Conservation (phyloP, 2,113 vertebrate genomes). For the Mugil cephalus region DNA sequence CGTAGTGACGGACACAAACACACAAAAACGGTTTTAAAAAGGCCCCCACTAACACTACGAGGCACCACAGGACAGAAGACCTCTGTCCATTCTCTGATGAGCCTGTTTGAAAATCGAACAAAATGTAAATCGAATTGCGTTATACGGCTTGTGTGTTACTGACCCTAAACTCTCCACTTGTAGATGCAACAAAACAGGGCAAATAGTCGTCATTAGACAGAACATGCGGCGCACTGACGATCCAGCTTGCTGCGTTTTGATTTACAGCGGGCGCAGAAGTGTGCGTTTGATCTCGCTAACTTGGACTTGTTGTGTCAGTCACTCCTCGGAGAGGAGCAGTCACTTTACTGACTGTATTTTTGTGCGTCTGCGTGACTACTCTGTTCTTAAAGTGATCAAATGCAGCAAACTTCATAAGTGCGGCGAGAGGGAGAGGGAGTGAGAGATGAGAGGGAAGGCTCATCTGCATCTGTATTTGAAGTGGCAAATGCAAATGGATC, state of each 20-base stretch:
- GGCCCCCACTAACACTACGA: no score
- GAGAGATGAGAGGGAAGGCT: constrained; percentile 77
- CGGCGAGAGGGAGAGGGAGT: constrained; percentile 44
- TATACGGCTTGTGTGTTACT: neutral
- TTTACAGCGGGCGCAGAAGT: constrained; percentile 42
- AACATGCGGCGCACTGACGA: constrained; percentile 45
- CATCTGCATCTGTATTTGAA: constrained; percentile 75
- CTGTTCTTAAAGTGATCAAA: constrained; percentile 81
- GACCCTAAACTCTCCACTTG: constrained; percentile 23
- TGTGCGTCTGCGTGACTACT: constrained; percentile 64
- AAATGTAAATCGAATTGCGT: no score
- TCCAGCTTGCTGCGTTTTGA: constrained; percentile 41
- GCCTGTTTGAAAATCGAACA: no score
- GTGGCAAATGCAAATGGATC: constrained; percentile 82
- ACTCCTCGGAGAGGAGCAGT: constrained; percentile 57
- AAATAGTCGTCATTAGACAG: constrained; percentile 32
- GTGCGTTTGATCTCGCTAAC: constrained; percentile 65
- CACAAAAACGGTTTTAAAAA: no score
- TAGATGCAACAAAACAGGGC: constrained; percentile 17
- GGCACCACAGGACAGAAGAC: no score
- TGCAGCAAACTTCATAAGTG: constrained; percentile 75
- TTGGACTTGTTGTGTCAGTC: constrained; percentile 76
- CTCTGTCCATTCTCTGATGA: no score
- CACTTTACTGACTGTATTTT: constrained; percentile 61
- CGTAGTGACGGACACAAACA: no score